Percentiles rank a stretch among this genome's conserved stretches.
These are phyloP conservation scores for Papilio aristodemus DNA, from an alignment of 1,140 invertebrate species.

Conservation along the genomic window DNA sequence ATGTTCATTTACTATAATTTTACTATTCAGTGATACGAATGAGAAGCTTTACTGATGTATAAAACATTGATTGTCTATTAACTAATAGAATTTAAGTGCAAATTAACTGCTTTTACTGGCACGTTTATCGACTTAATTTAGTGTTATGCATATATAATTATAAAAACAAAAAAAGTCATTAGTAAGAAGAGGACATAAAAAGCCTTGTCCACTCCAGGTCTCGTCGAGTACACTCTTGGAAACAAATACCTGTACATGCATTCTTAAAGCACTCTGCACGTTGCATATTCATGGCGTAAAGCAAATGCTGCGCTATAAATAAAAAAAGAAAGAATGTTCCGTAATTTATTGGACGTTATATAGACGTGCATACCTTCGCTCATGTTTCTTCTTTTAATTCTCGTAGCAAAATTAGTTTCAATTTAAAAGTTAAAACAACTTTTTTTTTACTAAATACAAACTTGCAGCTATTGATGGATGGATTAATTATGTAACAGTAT, in stretches of 20 bases:
- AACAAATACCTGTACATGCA: conserved; percentile 29
- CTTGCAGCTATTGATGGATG: background rate
- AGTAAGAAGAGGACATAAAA: conserved; percentile 26
- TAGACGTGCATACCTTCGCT: conserved; percentile 20
- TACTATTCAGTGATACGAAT: background rate
- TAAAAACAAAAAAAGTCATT: conserved; percentile 22
- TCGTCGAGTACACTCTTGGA: conserved; percentile 3
- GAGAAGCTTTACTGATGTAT: background rate
- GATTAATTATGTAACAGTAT: background rate
- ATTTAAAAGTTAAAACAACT: conserved; percentile 16
- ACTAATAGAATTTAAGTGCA: conserved; percentile 30
- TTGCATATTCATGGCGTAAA: conserved; percentile 28
- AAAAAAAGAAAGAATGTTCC: conserved; percentile 21
- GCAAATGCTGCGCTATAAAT: conserved; percentile 27
- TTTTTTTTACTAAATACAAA: background rate
- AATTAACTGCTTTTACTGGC: conserved; percentile 15
- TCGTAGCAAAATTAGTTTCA: conserved; percentile 10
- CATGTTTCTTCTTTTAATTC: conserved; percentile 19
- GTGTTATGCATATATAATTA: conserved; percentile 16
- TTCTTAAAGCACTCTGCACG: conserved; percentile 26
- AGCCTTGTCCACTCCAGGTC: background rate
- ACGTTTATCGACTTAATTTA: conserved; percentile 25
- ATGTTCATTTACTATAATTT: background rate
- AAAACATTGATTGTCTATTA: conserved; percentile 24
- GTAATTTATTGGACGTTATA: conserved; percentile 32